Base-by-base conservation (phyloP, 2,888 invertebrate genomes). In the Polydesmus complanatus region DNA sequence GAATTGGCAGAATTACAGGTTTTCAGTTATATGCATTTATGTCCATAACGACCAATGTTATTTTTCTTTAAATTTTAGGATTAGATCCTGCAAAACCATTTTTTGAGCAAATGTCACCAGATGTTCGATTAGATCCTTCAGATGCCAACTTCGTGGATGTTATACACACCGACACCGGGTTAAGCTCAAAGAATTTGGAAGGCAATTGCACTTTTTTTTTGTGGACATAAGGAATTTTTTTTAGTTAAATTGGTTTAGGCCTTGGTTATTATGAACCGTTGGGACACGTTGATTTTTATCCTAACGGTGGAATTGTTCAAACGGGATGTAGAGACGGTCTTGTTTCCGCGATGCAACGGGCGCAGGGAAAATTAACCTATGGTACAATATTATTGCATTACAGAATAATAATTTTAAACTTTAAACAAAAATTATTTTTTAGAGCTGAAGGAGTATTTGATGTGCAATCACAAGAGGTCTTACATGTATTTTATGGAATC, bases 1-100 rank as follows among this genome's bases (percentile, higher is more conserved):
- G 67, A 48, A 57, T 74, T 1, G 71, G 70, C 2, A 66, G 74
- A 58, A 73, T 75, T 11, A 72, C 72, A 27, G 74, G 74, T 67
- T 57, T 59, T 53, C 48, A 47, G 48, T 47, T 47, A n/a, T n/a
- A 47, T n/a, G n/a, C n/a, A n/a, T n/a, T n/a, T n/a, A n/a, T 56
- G n/a, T n/a, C n/a, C n/a, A n/a, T n/a, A n/a, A n/a, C n/a, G n/a
- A n/a, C n/a, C 48, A 48, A 14, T 14, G 11, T 48, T 18, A 48
- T n/a, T n/a, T n/a, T n/a, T n/a, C n/a, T n/a, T n/a, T n/a, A n/a
- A 14, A 14, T 14, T 48, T 48, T 67, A 70, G 90, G 89, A 3
- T 76, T 92, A 52, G 92, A 92, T 75, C 91, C 92, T 1, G 92
- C 92, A 0, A 88, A 88, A 71, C 93, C 92, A 0, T 89, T 87